phyloP scores from a whole-genome alignment of 2,888 invertebrate genomes.

The Monopis laevigella region DNA sequence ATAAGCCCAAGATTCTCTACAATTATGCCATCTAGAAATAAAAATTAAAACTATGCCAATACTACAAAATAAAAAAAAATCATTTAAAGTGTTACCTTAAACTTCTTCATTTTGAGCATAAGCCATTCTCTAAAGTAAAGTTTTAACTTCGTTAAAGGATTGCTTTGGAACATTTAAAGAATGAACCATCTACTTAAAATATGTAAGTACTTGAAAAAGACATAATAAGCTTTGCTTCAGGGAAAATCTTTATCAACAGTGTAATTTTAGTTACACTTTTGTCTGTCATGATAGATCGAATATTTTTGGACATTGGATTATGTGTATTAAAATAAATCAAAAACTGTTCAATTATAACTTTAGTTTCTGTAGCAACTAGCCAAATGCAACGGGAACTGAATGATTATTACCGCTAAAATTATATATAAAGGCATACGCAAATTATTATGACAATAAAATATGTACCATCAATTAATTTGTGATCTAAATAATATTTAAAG shows the following conservation, averaged over 20 bases:
- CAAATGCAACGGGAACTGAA: not conserved
- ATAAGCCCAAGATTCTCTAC: slow-evolving; percentile 12
- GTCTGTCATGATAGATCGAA: slow-evolving; percentile 12
- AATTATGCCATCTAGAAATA: slow-evolving; percentile 10
- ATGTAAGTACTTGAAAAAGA: slow-evolving; percentile 10
- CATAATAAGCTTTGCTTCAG: slow-evolving; percentile 11
- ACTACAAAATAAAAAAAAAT: not conserved
- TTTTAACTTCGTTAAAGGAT: not conserved
- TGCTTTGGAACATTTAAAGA: not conserved
- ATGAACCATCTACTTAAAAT: slow-evolving; percentile 9
- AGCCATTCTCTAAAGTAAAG: not conserved
- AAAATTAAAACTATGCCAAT: not conserved
- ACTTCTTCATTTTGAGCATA: not conserved
- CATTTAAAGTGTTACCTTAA: not conserved
- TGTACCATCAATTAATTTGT: slow-evolving; percentile 11
- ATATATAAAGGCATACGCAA: slow-evolving; percentile 13
- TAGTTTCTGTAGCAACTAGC: not conserved
- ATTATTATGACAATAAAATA: slow-evolving; percentile 13
- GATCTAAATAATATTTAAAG: slow-evolving; percentile 12
- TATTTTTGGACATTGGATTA: slow-evolving; percentile 3
- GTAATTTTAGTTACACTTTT: slow-evolving; percentile 11
- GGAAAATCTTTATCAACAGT: slow-evolving; percentile 6
- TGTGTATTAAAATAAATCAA: not conserved
- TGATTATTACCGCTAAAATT: slow-evolving; percentile 10
- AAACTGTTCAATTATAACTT: not conserved